Evolutionary conservation across 1,140 invertebrate species (phyloP).

Genomic region (Drosophila bifasciata): DNA sequence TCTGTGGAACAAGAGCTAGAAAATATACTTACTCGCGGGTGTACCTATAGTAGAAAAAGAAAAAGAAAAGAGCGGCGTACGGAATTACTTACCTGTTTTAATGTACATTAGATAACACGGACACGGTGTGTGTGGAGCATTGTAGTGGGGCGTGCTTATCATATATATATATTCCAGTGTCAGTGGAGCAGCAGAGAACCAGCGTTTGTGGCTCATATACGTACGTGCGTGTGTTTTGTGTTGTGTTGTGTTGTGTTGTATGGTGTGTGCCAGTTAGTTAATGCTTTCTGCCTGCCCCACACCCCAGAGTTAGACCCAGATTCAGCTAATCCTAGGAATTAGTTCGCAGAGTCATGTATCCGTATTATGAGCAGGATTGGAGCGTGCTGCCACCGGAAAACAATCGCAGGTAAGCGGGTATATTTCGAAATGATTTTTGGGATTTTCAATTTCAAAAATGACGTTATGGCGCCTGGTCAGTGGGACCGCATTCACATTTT

Average conservation of each 20-base stretch:
- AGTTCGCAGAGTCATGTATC: slow-evolving; percentile 85
- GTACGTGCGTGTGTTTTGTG: slow-evolving; percentile 19
- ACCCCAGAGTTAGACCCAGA: too few relatives aligned
- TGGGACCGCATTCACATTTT: slow-evolving; percentile 19
- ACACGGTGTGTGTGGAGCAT: slow-evolving; percentile 56
- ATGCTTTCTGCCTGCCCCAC: not conserved
- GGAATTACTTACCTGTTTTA: slow-evolving; percentile 60
- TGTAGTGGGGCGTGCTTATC: slow-evolving; percentile 55
- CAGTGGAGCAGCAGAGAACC: slow-evolving; percentile 16
- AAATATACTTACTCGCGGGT: not conserved
- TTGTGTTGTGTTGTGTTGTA: slow-evolving; percentile 38
- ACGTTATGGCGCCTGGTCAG: slow-evolving; percentile 32
- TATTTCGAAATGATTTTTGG: slow-evolving; percentile 7
- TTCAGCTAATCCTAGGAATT: too few relatives aligned
- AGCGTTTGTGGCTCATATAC: too few relatives aligned
- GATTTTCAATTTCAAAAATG: slow-evolving; percentile 30
- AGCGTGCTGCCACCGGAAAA: slow-evolving; percentile 91
- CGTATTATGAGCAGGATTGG: slow-evolving; percentile 91
- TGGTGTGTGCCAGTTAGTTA: slow-evolving; percentile 43
- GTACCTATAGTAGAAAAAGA: too few relatives aligned
- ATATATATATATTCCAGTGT: slow-evolving; percentile 54
- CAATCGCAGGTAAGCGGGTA: slow-evolving; percentile 88
- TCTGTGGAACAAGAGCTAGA: not conserved
- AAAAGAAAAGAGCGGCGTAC: slow-evolving; percentile 13
- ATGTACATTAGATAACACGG: slow-evolving; percentile 76